phyloP scores from a whole-genome alignment of 92 coral and sea anemone species.

The Chrysogorgia sp. region DNA sequence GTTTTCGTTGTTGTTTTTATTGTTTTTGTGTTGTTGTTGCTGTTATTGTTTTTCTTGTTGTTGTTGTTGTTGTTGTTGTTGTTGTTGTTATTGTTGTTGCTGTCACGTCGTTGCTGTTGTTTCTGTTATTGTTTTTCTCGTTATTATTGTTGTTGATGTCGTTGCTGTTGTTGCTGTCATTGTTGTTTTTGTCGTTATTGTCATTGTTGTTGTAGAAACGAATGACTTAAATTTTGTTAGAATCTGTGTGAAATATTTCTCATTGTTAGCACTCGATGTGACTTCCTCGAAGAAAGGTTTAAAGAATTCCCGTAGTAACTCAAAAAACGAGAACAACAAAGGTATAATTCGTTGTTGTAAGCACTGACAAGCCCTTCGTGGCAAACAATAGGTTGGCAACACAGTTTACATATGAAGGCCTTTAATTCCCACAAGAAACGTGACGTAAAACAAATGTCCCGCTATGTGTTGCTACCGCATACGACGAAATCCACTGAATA shows the following conservation, averaged over 20 bases:
- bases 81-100: neutral
- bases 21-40: neutral
- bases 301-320: neutral
- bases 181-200: neutral
- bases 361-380: too few species aligned
- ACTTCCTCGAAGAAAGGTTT: neutral
- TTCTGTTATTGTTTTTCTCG: too few species aligned
- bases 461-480: too few species aligned
- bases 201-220: neutral
- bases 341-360: too few species aligned
- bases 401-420: too few species aligned
- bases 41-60: neutral
- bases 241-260: neutral
- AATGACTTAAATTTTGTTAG: neutral
- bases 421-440: too few species aligned
- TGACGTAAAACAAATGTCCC: too few species aligned
- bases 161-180: neutral
- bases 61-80: neutral
- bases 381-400: too few species aligned
- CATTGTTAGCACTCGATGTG: neutral
- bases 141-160: too few species aligned
- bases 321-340: neutral
- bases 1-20: neutral
- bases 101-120: neutral
- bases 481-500: too few species aligned